Base-by-base conservation (phyloP, 2,888 invertebrate genomes). In the Plemyria rubiginata region DNA sequence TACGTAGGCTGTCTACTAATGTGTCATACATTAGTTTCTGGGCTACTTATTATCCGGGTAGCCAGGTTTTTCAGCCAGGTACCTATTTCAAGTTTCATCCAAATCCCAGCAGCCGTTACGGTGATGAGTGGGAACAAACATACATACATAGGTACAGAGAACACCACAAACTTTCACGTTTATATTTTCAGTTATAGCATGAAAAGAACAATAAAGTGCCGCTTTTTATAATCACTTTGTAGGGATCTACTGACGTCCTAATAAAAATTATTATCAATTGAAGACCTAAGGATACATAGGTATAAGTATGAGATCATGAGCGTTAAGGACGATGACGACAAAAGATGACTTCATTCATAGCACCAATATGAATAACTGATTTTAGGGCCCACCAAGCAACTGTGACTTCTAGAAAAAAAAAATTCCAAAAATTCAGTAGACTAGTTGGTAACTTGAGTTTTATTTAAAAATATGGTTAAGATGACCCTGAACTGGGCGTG, bases 401-500 rank as follows among this genome's bases (percentile, higher is more conserved):
- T 11, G 6, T 12, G 8, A 41, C 13, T n/a, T 48, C 5, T 12
- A 12, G n/a, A 28, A 48, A n/a, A 28, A 28, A 48, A n/a, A 40
- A 11, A 40, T 41, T 11, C 11, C 11, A 46, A 22, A n/a, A 45
- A 46, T 46, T 22, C 22, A 4, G 45, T 16, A 8, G 36, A 38
- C 9, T 43, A 43, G 43, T 43, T 43, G 7, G 11, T 15, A 13
- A n/a, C 9, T 3, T 13, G 38, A 38, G 13, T 49, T 40, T 48
- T 49, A 15, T 16, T 5, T 2, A 38, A 16, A 53, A 9, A 36
- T 22, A 36, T 22, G 22, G 50, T 59, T 55, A 22, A 60, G 1
- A 54, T 63, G 67, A 48, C 70, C 70, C 59, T 71, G 69, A 71
- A 70, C 67, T 55, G 52, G 22, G 7, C 64, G n/a, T 53, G 29